Evolutionary conservation across 2,888 invertebrate species (phyloP).

Genomic region (Drosophila setosimentum): DNA sequence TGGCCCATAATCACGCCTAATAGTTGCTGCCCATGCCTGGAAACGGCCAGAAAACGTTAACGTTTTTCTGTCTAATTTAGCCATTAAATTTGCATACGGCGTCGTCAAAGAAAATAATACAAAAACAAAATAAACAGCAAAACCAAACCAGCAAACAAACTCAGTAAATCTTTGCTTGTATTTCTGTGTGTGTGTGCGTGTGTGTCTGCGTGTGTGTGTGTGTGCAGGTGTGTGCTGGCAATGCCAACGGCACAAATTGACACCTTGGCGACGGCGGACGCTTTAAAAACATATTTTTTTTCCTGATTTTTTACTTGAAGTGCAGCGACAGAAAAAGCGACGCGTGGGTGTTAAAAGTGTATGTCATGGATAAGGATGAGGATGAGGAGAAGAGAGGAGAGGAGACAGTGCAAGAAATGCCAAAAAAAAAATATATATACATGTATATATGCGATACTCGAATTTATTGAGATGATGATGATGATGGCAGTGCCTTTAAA

Average conservation of each 20-base stretch:
- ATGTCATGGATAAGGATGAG: slow-evolving; percentile 41
- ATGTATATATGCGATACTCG: slow-evolving; percentile 12
- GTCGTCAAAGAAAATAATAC: slow-evolving; percentile 50
- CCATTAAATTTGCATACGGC: slow-evolving; percentile 79
- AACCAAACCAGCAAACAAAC: slow-evolving; percentile 6
- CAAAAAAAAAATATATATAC: slow-evolving; percentile 1
- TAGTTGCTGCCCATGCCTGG: slow-evolving; percentile 45
- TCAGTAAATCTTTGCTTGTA: slow-evolving; percentile 3
- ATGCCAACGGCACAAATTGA: slow-evolving; percentile 73
- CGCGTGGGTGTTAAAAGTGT: slow-evolving; percentile 72
- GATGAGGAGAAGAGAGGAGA: neutral
- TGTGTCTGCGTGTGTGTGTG: slow-evolving; percentile 12
- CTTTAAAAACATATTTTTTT: slow-evolving; percentile 12
- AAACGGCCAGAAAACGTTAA: slow-evolving; percentile 40
- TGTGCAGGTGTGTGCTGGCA: slow-evolving; percentile 27
- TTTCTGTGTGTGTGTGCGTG: neutral
- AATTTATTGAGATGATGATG: slow-evolving; percentile 14
- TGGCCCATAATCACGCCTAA: slow-evolving; percentile 62
- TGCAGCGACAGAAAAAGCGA: slow-evolving; percentile 23
- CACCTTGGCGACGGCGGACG: slow-evolving; percentile 66
- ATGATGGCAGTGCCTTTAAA: slow-evolving; percentile 6
- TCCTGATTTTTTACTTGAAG: slow-evolving; percentile 8
- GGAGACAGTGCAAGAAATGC: slow-evolving; percentile 13
- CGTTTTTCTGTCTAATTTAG: slow-evolving; percentile 73
- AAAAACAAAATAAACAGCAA: slow-evolving; percentile 22